A percentile compares a stretch with the other conserved stretches of the same genome.
Conservation (phyloP, 2,113 vertebrate genomes). For the Gracilinanus agilis region DNA sequence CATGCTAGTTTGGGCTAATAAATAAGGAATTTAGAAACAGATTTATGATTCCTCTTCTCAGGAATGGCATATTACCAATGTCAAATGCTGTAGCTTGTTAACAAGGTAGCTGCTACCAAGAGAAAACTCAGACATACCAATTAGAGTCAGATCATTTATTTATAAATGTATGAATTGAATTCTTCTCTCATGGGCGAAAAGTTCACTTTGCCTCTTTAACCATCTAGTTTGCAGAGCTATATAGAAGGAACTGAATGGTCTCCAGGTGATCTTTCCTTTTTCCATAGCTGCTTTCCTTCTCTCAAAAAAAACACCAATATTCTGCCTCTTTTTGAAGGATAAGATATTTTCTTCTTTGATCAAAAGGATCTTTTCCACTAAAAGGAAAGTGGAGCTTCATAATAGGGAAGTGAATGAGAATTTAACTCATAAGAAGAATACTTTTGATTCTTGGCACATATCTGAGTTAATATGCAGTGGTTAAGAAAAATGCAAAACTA, state of each 20-base stretch:
- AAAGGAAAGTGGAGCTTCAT: not conserved
- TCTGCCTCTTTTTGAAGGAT: not conserved
- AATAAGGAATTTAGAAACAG: slow-evolving; percentile 49
- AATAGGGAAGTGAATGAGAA: not conserved
- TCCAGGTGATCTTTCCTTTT: slow-evolving; percentile 17
- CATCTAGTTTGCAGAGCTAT: slow-evolving; percentile 11
- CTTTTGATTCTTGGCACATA: slow-evolving; percentile 17
- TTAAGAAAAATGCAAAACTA: not conserved
- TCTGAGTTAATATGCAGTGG: not conserved
- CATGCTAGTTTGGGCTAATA: slow-evolving; percentile 31
- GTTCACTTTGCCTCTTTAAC: slow-evolving; percentile 35
- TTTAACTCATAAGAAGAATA: not conserved
- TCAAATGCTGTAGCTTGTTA: slow-evolving; percentile 63
- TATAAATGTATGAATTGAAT: slow-evolving; percentile 57
- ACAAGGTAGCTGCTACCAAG: slow-evolving; percentile 52
- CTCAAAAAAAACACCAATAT: not conserved
- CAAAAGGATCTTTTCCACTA: slow-evolving; percentile 18
- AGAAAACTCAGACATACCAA: slow-evolving; percentile 58
- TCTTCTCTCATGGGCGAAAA: slow-evolving; percentile 50
- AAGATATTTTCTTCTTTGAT: not conserved
- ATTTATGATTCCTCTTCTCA: slow-evolving; percentile 46
- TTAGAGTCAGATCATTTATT: slow-evolving; percentile 68
- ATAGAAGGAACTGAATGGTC: slow-evolving; percentile 25
- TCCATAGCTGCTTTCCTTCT: not conserved
- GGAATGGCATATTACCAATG: not conserved